phyloP scores from a whole-genome alignment of 1,140 invertebrate species.

The Zaprionus kolodkinae region DNA sequence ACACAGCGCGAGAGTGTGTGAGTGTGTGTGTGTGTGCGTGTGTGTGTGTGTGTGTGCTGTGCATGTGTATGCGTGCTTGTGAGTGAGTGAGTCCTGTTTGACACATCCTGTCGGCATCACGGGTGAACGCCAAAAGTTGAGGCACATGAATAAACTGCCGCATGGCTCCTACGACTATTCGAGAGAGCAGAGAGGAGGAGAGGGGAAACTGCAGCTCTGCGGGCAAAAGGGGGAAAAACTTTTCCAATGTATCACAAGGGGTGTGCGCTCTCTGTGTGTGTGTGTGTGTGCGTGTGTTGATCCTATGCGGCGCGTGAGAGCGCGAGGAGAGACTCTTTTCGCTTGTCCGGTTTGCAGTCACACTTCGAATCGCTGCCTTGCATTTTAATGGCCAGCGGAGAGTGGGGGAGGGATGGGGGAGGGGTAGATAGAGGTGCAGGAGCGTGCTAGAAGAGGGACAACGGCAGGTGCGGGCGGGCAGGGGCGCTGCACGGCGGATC shows the following conservation, averaged over 20 bases:
- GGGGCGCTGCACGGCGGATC: conserved; percentile 37
- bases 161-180: background rate
- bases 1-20: background rate
- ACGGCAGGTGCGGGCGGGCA: background rate
- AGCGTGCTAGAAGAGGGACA: too few relatives aligned
- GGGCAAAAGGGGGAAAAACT: background rate
- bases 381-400: conserved; percentile 40
- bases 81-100: conserved; percentile 52
- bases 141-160: conserved; percentile 24
- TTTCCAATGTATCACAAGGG: conserved; percentile 7
- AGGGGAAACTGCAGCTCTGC: background rate
- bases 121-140: conserved; percentile 36
- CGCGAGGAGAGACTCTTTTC: conserved; percentile 11
- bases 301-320: background rate
- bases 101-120: conserved; percentile 58
- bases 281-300: conserved; percentile 13
- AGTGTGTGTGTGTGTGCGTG: background rate
- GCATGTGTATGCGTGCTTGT: background rate
- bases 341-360: conserved; percentile 28
- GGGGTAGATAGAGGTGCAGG: background rate
- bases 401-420: background rate
- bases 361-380: conserved; percentile 25
- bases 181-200: background rate
- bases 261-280: background rate
- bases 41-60: background rate